phyloP scores from a whole-genome alignment of 1,140 invertebrate species.

The Oreohelix idahoensis region DNA sequence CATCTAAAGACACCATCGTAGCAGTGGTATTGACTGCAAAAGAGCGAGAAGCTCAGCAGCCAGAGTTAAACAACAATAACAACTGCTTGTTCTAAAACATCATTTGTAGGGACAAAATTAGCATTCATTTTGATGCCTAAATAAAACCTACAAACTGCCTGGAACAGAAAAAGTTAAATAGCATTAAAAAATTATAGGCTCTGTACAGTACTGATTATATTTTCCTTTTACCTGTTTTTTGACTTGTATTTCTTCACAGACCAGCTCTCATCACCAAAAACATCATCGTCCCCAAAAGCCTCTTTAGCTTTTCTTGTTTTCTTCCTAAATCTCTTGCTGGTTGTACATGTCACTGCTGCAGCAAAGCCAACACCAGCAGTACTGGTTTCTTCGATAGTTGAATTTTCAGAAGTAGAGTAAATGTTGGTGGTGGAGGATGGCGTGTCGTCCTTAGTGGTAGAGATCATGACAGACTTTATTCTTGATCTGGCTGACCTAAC shows the following conservation, averaged over 20 bases:
- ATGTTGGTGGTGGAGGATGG: neutral
- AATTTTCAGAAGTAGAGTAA: neutral
- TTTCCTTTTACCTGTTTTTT: conserved; percentile 30
- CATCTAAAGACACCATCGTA: no score
- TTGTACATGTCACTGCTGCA: neutral
- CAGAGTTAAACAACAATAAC: no score
- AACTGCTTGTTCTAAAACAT: no score
- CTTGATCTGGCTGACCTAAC: neutral
- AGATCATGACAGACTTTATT: neutral
- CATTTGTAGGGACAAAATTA: no score
- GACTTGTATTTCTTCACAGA: conserved; percentile 28
- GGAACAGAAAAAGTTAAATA: no score
- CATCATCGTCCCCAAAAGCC: conserved; percentile 22
- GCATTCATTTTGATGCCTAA: no score
- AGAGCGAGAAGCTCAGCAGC: no score
- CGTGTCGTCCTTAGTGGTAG: neutral
- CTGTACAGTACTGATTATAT: no score
- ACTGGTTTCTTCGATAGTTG: neutral
- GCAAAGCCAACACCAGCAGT: neutral
- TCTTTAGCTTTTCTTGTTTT: conserved; percentile 30
- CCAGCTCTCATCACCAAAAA: conserved; percentile 27
- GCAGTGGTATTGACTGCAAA: no score
- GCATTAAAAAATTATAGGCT: no score
- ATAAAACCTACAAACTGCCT: no score
- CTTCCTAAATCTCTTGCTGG: conserved; percentile 27